These are phyloP conservation scores for Pseudolaguvia tuberculata DNA, from an alignment of 2,113 vertebrate genomes.

Conservation along the genomic window DNA sequence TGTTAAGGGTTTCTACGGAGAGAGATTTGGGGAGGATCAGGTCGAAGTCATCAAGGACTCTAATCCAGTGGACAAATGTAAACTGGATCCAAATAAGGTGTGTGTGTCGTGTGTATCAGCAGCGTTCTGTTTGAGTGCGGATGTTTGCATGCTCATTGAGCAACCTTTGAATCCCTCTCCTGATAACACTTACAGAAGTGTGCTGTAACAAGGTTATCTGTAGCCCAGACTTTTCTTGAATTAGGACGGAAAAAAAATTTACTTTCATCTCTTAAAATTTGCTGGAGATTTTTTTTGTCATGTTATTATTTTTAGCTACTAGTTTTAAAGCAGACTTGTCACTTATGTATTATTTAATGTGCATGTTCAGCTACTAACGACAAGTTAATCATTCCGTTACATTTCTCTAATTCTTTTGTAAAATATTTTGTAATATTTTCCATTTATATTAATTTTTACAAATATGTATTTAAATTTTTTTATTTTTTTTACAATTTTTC, in stretches of 20 bases:
- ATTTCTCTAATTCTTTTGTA: too few relatives aligned
- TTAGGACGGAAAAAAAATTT: not conserved
- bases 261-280: not conserved
- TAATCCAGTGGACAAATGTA: conserved; percentile 97
- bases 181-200: conserved; percentile 4
- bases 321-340: not conserved
- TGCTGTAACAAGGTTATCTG: not conserved
- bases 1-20: conserved; percentile 90
- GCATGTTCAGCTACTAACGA: too few relatives aligned
- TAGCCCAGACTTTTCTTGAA: not conserved
- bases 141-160: not conserved
- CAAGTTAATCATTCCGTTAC: too few relatives aligned
- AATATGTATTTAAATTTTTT: too few relatives aligned
- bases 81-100: conserved; percentile 95
- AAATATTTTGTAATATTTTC: too few relatives aligned
- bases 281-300: not conserved
- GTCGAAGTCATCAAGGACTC: conserved; percentile 98
- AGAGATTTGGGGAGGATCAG: conserved; percentile 92
- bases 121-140: not conserved
- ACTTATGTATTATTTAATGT: not conserved
- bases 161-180: not conserved
- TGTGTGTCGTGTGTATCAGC: not conserved
- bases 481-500: too few relatives aligned
- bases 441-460: too few relatives aligned
- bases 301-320: not conserved